Base-by-base conservation (phyloP, 2,888 invertebrate species). In the Flexamia atlantica region DNA sequence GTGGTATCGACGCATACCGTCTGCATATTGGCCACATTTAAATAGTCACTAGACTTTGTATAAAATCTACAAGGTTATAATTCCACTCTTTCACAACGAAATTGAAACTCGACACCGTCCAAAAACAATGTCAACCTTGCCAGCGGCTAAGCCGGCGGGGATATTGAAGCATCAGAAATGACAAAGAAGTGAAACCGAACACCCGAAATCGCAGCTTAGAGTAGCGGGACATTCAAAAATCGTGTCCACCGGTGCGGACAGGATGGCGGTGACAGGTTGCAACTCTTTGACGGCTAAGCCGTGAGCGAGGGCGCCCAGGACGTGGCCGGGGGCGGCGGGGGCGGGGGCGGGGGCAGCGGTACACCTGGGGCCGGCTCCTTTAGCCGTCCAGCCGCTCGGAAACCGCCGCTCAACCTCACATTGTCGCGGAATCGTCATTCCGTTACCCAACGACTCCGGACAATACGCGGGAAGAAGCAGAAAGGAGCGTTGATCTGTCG, bases 341-440 rank as follows among this genome's bases (percentile, higher is more conserved):
- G 7, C 28, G n/a, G 32, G 30, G n/a, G 30, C 60, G 12, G 60
- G 7, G 10, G 60, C 5, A 14, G 68, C 14, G 30, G n/a, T n/a
- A n/a, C n/a, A n/a, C n/a, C n/a, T n/a, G n/a, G 68, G 17, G 68
- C 32, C 68, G 68, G 68, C 25, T 7, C 23, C 42, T 74, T 23
- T 9, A 23, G n/a, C 40, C 14, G 42, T 4, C 42, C 36, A 74
- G 7, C 30, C 42, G 72, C 23, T 20, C 72, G 72, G 72, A 74
- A 74, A 74, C 72, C 42, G 1, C 42, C 40, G 32, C 40, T 25
- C 60, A 60, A 14, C 32, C 32, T 4, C 32, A 30, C 60, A 68
- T 74, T 74, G 72, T 74, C 20, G 42, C 42, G 20, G 20, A 74
- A 74, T 74, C 30, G 70, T 70, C 72, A 74, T 42, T 42, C 20